Conservation (phyloP, 2,797 vertebrate species). For the Erpetoichthys calabaricus region DNA sequence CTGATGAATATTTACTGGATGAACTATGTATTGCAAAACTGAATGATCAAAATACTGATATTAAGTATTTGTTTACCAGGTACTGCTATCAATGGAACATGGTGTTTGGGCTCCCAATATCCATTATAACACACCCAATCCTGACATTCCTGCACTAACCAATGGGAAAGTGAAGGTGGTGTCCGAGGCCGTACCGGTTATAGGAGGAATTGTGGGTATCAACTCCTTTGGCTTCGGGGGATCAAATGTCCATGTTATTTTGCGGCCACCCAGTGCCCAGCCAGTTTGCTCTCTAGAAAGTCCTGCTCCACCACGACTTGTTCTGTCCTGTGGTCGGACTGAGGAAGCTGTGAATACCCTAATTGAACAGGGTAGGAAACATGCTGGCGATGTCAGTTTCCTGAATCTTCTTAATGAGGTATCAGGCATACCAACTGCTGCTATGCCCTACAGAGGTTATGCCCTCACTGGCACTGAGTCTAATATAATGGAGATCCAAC, state of each 20-base stretch:
- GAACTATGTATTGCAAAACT: too few species aligned
- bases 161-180: slow-evolving; percentile 69
- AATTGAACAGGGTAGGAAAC: slow-evolving; percentile 51
- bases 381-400: slow-evolving; percentile 42
- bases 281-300: neutral
- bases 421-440: slow-evolving; percentile 36
- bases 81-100: slow-evolving; percentile 74
- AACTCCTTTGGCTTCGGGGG: slow-evolving; percentile 96
- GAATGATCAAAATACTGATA: too few species aligned
- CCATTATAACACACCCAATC: slow-evolving; percentile 71
- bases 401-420: slow-evolving; percentile 68
- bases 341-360: slow-evolving; percentile 53
- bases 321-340: slow-evolving; percentile 77
- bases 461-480: slow-evolving; percentile 52
- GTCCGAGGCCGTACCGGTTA: slow-evolving; percentile 54
- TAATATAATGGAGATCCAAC: slow-evolving; percentile 54
- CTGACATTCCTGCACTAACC: slow-evolving; percentile 69
- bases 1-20: too few species aligned
- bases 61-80: slow-evolving; percentile 36
- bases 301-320: slow-evolving; percentile 38
- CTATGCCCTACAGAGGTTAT: slow-evolving; percentile 81
- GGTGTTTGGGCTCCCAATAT: slow-evolving; percentile 88
- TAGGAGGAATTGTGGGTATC: slow-evolving; percentile 68
- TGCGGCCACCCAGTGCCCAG: slow-evolving; percentile 51
- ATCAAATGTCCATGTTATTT: slow-evolving; percentile 80